Evolutionary conservation across 2,888 invertebrate species (phyloP).

Genomic region (Scaptomyza flava): DNA sequence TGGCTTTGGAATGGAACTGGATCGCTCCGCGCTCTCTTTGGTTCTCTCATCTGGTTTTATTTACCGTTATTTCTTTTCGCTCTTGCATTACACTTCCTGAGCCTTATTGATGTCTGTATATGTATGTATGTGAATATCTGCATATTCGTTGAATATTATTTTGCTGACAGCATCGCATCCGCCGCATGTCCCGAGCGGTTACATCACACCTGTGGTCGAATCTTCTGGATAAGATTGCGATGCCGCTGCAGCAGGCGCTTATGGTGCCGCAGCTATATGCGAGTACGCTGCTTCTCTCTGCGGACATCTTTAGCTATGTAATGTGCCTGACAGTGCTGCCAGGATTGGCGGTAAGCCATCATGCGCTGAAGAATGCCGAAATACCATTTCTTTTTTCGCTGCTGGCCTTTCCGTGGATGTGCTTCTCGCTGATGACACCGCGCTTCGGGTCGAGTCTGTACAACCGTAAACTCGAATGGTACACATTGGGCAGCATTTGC

Average conservation of each 20-base stretch:
- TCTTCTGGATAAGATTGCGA: slow-evolving; percentile 78
- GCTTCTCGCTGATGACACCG: slow-evolving; percentile 84
- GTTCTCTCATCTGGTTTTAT: neutral
- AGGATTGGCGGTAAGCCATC: slow-evolving; percentile 81
- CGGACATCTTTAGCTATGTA: slow-evolving; percentile 84
- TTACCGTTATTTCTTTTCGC: neutral
- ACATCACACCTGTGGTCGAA: slow-evolving; percentile 80
- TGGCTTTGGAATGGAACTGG: neutral
- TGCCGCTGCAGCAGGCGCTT: slow-evolving; percentile 81
- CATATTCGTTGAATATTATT: neutral
- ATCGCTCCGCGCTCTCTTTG: neutral
- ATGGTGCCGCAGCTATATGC: slow-evolving; percentile 82
- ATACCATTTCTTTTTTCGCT: slow-evolving; percentile 84
- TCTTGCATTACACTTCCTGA: neutral
- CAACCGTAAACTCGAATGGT: slow-evolving; percentile 83
- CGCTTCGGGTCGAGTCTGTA: slow-evolving; percentile 82
- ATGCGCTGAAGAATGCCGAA: slow-evolving; percentile 83
- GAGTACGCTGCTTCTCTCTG: slow-evolving; percentile 81
- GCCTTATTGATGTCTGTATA: neutral
- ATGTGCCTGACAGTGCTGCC: slow-evolving; percentile 84
- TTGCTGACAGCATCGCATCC: slow-evolving; percentile 70
- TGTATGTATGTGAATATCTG: neutral
- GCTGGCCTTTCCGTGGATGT: slow-evolving; percentile 85
- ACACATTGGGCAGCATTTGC: slow-evolving; percentile 82
- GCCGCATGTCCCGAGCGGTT: slow-evolving; percentile 80